phyloP scores from a whole-genome alignment of 2,113 vertebrate genomes.

The Chloebia gouldiae region DNA sequence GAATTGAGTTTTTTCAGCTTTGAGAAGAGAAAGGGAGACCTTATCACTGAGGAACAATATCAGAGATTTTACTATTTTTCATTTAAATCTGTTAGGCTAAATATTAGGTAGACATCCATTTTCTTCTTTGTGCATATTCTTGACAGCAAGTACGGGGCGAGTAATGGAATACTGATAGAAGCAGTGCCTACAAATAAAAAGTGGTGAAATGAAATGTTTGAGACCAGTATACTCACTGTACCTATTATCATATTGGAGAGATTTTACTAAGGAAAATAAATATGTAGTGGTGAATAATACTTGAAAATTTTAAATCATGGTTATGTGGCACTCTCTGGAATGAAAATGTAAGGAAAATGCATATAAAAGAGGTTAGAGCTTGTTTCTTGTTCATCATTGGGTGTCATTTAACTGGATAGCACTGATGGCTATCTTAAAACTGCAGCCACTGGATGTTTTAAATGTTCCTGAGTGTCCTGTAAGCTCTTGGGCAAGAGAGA shows the following conservation, averaged over 20 bases:
- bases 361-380: background rate
- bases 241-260: background rate
- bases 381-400: background rate
- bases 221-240: background rate
- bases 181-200: background rate
- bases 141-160: background rate
- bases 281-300: background rate
- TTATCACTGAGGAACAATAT: background rate
- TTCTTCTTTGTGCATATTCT: background rate
- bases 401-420: background rate
- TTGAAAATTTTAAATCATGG: background rate
- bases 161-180: background rate
- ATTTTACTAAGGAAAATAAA: background rate
- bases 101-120: background rate
- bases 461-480: background rate
- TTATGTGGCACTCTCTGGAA: background rate
- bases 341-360: background rate
- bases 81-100: background rate
- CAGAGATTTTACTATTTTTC: background rate
- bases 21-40: background rate
- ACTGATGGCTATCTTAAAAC: background rate
- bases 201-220: background rate
- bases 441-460: background rate
- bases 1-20: background rate
- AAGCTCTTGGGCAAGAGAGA: background rate